Conservation (phyloP, 2,797 vertebrate genomes). For the Centropyge bicolor region DNA sequence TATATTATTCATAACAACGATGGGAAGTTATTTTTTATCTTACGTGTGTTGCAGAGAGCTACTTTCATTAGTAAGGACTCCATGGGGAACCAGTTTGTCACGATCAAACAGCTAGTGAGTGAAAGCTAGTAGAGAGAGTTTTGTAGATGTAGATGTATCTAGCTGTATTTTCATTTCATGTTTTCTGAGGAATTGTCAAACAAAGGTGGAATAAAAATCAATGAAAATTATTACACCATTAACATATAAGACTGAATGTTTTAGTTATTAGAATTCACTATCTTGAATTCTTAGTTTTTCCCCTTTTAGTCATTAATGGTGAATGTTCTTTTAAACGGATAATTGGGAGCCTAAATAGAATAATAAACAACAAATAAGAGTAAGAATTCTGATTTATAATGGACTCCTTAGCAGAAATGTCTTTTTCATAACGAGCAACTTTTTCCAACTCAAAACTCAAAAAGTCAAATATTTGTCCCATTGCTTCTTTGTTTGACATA, state of each 20-base stretch:
- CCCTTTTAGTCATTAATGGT: too few relatives aligned
- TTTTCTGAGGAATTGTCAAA: too few relatives aligned
- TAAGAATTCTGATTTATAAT: not conserved
- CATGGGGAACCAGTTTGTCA: not conserved
- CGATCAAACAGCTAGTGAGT: not conserved
- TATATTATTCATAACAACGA: constrained; percentile 28
- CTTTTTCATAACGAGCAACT: not conserved
- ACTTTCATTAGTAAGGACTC: constrained; percentile 11
- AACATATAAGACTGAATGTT: too few relatives aligned
- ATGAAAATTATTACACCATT: too few relatives aligned
- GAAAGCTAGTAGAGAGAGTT: not conserved
- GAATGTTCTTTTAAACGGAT: too few relatives aligned
- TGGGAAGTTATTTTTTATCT: not conserved
- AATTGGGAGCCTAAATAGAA: too few relatives aligned
- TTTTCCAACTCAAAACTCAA: constrained; percentile 4
- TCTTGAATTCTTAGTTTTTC: too few relatives aligned
- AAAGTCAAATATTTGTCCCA: constrained; percentile 22
- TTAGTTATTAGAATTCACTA: too few relatives aligned
- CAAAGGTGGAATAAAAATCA: too few relatives aligned
- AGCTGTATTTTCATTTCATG: too few relatives aligned
- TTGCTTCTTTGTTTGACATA: constrained; percentile 11
- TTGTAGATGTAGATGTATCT: too few relatives aligned
- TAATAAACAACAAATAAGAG: not conserved
- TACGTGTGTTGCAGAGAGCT: not conserved
- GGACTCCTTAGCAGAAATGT: not conserved